phyloP scores from a whole-genome alignment of 2,113 vertebrate genomes.

The Myotis lucifugus region DNA sequence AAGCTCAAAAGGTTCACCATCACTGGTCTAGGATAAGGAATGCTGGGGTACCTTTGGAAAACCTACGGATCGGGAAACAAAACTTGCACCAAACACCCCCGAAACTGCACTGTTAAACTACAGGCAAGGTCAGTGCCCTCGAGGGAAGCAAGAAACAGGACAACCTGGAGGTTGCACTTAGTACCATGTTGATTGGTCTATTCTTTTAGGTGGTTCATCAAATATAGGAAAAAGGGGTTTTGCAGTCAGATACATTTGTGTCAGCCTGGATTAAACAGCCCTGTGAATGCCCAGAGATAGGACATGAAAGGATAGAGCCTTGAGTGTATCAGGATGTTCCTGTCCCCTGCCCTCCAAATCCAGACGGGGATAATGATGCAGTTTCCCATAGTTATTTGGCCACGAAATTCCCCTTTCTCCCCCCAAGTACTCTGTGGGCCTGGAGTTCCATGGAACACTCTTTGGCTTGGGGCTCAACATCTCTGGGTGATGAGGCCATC shows the following conservation, averaged over 20 bases:
- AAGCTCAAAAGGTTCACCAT: no score
- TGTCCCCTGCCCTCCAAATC: neutral
- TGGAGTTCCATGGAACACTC: neutral
- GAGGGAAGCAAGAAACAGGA: neutral
- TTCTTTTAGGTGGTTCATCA: neutral
- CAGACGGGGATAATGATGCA: neutral
- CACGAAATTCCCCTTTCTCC: accelerated
- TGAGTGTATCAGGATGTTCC: neutral
- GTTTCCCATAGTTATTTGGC: neutral
- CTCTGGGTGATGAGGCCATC: neutral
- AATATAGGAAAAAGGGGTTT: neutral
- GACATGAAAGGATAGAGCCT: neutral
- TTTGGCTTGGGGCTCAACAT: neutral
- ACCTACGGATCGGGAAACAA: neutral
- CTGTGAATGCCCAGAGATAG: neutral
- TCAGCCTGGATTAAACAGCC: neutral
- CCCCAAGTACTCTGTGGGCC: neutral
- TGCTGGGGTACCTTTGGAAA: neutral
- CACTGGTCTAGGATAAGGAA: neutral
- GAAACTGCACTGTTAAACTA: neutral
- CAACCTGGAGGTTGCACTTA: accelerated
- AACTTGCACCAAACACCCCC: neutral
- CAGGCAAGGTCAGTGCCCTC: neutral
- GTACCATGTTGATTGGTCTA: neutral
- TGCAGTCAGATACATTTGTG: neutral